Conservation (phyloP, 2,797 vertebrate genomes). For the Acanthurus lineatus region DNA sequence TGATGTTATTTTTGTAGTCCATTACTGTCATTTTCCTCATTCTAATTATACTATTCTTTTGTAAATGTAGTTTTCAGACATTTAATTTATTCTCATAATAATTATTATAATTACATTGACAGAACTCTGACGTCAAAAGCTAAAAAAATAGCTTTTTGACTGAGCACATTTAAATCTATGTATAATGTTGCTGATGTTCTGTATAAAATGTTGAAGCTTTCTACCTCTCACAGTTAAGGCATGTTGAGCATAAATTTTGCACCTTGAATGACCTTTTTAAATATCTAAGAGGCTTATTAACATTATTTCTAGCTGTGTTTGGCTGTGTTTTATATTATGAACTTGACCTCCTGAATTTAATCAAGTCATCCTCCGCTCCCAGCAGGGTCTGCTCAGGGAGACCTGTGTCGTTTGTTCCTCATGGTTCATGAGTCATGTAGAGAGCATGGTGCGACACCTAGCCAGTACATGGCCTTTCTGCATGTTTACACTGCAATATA, state of each 20-base stretch:
- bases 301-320: slow-evolving; percentile 3
- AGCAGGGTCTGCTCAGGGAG: slow-evolving; percentile 81
- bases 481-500: slow-evolving; percentile 89
- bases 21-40: neutral
- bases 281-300: neutral
- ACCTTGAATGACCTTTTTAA: neutral
- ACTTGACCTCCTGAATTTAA: slow-evolving; percentile 3
- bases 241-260: neutral
- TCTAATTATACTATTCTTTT: neutral
- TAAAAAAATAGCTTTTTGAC: no score
- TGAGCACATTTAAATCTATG: no score
- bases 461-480: slow-evolving; percentile 94
- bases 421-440: slow-evolving; percentile 93
- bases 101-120: no score
- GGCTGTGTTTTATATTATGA: slow-evolving; percentile 13
- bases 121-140: no score
- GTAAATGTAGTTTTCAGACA: neutral
- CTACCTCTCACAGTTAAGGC: neutral
- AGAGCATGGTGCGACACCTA: slow-evolving; percentile 91
- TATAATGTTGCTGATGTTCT: no score
- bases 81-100: neutral
- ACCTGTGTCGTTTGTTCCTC: slow-evolving; percentile 91
- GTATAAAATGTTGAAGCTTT: neutral
- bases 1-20: neutral
- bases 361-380: slow-evolving; percentile 6